Evolutionary conservation across 2,888 invertebrate species (phyloP).

Genomic region (Bursaphelenchus okinawaensis): DNA sequence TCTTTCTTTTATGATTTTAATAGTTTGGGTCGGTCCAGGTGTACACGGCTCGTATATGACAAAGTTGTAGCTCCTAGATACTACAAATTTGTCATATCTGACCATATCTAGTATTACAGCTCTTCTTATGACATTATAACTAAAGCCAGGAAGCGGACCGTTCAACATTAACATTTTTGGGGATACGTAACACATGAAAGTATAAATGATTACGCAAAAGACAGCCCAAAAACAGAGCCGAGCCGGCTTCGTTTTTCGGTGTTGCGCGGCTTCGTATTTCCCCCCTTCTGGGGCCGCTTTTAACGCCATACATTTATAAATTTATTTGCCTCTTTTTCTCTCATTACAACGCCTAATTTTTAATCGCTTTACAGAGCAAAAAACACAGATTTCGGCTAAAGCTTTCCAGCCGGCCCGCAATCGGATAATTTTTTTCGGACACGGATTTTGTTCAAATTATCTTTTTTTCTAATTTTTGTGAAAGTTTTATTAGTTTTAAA

Average conservation of each 20-base stretch:
- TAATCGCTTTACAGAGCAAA: background rate
- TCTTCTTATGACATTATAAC: too few relatives aligned
- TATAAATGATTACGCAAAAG: background rate
- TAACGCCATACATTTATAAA: background rate
- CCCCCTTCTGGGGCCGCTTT: too few relatives aligned
- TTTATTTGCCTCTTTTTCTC: background rate
- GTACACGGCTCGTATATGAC: too few relatives aligned
- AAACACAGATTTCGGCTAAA: background rate
- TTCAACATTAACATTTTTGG: too few relatives aligned
- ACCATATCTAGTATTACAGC: too few relatives aligned
- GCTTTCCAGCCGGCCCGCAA: too few relatives aligned
- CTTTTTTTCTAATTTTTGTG: background rate
- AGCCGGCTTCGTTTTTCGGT: background rate
- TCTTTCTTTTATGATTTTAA: too few relatives aligned
- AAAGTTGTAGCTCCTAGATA: too few relatives aligned
- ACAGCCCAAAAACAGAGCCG: background rate
- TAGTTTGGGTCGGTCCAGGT: too few relatives aligned
- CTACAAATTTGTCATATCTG: too few relatives aligned
- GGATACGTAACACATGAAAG: background rate
- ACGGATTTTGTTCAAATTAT: background rate
- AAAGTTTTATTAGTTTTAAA: background rate
- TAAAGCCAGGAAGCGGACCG: too few relatives aligned
- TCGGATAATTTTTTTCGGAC: too few relatives aligned
- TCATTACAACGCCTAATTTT: background rate
- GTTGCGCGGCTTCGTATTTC: background rate